Evolutionary conservation across 2,888 invertebrate genomes (phyloP), one percentile per base, ranked within the genome.

Genomic region (Leptopilina syphax): DNA sequence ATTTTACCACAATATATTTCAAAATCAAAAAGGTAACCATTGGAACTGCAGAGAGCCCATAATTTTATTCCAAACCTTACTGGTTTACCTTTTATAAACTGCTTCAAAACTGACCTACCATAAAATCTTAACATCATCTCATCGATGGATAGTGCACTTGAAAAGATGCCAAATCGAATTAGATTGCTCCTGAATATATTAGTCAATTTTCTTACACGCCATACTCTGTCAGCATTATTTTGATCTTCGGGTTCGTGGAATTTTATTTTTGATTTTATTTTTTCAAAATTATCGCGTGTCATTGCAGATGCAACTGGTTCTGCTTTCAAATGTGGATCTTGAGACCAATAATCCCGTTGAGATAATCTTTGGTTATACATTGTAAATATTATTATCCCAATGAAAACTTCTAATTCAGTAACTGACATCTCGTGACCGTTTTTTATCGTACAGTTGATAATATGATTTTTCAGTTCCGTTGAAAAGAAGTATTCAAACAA

Each of bases 1-100:
- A 12, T 76, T 73, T 65, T 73, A 0, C 78, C 66, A 68, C 76
- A 78, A 77, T 78, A 87, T 81, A 79, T 77, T 13, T 77, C 79
- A 24, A 79, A 68, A 79, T 79, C 77, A 1, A 79, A 67, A 24
- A 79, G 63, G 57, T 77, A 79, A 79, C 60, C 12, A 73, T 78
- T 78, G 12, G 63, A n/a, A 70, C 60, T 63, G 76, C 66, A 79
- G 3, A 79, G 24, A 34, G 27, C 79, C 79, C 76, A 76, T 24
- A 76, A 10, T 67, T 79, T 79, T 41, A 76, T 44, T 0, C 79
- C 66, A 3, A n/a, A 76, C 6, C 41, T 41, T 41, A 41, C 6
- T 5, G 41, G 41, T 41, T 41, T 41, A 41, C 41, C 3, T 41
- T 13, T 60, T 63, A 79, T 77, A 77, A 68, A 77, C 57, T 79